Base-by-base conservation (phyloP, 2,888 invertebrate genomes). In the Conchocele bisecta region DNA sequence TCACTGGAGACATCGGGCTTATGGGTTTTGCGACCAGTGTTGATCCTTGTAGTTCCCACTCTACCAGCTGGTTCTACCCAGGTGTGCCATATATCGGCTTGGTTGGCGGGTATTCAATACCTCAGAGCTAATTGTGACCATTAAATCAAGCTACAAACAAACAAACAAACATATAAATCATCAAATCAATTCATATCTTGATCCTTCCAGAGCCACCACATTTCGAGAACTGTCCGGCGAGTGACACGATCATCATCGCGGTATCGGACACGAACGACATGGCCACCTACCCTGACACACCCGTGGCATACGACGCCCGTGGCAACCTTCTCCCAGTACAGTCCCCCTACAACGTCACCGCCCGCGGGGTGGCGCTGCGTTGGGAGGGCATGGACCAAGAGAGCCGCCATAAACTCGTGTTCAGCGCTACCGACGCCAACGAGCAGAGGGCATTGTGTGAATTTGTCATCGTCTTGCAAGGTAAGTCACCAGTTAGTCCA, bases 141-240 rank as follows among this genome's bases (percentile, higher is more conserved):
- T n/a, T n/a, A n/a, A n/a, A n/a, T n/a, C n/a, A n/a, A n/a, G n/a
- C n/a, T n/a, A n/a, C n/a, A n/a, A n/a, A n/a, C n/a, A n/a, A n/a
- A n/a, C n/a, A n/a, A n/a, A n/a, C n/a, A n/a, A n/a, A n/a, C n/a
- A n/a, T n/a, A n/a, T n/a, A n/a, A n/a, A n/a, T n/a, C n/a, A n/a
- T n/a, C n/a, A n/a, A n/a, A n/a, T n/a, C n/a, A n/a, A 4, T 22
- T 6, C 6, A n/a, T 41, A 9, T 39, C 17, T 42, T 46, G 20
- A 24, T 64, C 35, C 24, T 63, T 75, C 2, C 66, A 84, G 85
- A 73, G 22, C 60, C 57, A 26, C 87, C 87, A 17, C 77, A 77
- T 51, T 87, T 86, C 74, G 80, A 80, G 24, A 71, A 76, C 56
- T 87, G 87, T 65, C 86, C 86, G 1, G 53, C 77, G 50, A 80